phyloP scores from a whole-genome alignment of 2,888 invertebrate genomes.

The Pyrochroa serraticornis region DNA sequence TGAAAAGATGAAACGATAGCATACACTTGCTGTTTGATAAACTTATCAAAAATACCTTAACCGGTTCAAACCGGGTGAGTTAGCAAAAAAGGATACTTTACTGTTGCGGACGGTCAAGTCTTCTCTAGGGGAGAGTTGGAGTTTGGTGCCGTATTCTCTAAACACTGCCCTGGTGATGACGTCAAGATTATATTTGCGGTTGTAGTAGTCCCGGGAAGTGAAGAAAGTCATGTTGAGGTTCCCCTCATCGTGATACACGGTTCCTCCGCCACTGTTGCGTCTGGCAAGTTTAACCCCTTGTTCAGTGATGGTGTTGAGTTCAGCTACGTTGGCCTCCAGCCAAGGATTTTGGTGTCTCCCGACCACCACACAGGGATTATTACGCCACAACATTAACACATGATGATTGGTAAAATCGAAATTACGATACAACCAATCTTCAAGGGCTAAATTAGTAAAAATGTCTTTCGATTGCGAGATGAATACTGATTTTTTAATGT shows the following conservation, averaged over 20 bases:
- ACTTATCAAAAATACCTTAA: not conserved
- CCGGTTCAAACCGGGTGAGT: constrained; percentile 7
- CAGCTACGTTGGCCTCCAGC: constrained; percentile 83
- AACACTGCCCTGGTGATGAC: constrained; percentile 83
- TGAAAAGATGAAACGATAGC: not conserved
- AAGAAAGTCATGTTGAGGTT: constrained; percentile 94
- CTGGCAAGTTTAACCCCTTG: constrained; percentile 79
- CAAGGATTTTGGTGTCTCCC: constrained; percentile 98
- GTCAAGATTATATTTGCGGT: constrained; percentile 86
- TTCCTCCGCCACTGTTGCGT: constrained; percentile 94
- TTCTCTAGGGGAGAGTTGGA: constrained; percentile 80
- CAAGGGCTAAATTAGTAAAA: constrained; percentile 91
- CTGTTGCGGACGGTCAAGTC: constrained; percentile 83
- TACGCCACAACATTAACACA: constrained; percentile 90
- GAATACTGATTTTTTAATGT: constrained; percentile 83
- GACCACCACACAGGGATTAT: constrained; percentile 92
- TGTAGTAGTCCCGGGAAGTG: constrained; percentile 80
- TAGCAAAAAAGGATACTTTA: constrained; percentile 73
- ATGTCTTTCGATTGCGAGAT: constrained; percentile 92
- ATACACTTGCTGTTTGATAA: not conserved
- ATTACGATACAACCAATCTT: constrained; percentile 94
- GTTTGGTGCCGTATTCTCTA: constrained; percentile 79
- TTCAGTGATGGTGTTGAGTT: constrained; percentile 60
- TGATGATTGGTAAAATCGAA: constrained; percentile 83
- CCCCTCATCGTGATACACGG: constrained; percentile 95